Percentiles rank a stretch among this genome's conserved stretches.
These are phyloP conservation scores for Scalopus aquaticus DNA, from an alignment of 2,113 vertebrate genomes.

Conservation along the genomic window DNA sequence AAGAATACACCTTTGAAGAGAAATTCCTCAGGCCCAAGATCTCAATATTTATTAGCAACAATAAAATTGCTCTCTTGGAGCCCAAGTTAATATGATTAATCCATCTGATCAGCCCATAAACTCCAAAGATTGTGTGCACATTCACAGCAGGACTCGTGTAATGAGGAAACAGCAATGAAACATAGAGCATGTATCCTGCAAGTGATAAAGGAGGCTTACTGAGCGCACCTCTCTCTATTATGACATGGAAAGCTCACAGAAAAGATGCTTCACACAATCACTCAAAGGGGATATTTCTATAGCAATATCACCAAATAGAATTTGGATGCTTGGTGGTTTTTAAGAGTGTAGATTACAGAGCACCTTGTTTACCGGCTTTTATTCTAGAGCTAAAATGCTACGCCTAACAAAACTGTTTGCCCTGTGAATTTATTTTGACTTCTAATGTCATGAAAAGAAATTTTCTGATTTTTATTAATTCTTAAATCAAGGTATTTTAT, in stretches of 20 bases:
- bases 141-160: neutral
- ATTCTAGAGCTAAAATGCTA: neutral
- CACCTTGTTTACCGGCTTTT: neutral
- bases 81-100: neutral
- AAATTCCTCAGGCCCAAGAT: neutral
- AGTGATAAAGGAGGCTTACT: neutral
- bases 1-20: neutral
- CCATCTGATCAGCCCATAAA: neutral
- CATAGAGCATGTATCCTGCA: neutral
- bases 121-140: neutral
- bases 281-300: neutral
- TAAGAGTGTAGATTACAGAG: neutral
- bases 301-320: neutral
- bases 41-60: conserved; percentile 29
- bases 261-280: neutral
- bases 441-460: neutral
- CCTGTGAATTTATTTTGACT: neutral
- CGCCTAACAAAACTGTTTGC: neutral
- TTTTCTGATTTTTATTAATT: neutral
- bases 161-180: neutral
- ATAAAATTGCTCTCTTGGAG: neutral
- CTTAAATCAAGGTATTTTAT: conserved; percentile 34
- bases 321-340: neutral
- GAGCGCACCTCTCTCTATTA: neutral
- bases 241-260: neutral